Conservation (phyloP, 2,888 invertebrate genomes). For the Fabriciana adippe region DNA sequence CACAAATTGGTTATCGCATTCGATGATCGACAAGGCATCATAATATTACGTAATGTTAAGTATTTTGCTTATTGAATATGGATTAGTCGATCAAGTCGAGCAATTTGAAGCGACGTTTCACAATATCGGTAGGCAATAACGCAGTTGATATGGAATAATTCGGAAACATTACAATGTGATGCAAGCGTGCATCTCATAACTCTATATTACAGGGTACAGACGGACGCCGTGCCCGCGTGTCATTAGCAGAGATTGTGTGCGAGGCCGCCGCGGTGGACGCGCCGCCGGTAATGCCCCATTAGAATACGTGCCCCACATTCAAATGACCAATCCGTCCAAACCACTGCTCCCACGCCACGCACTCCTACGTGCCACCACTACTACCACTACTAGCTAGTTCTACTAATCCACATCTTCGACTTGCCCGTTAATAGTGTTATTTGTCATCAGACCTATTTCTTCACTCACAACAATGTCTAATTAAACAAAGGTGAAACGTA, state of each 20-base stretch:
- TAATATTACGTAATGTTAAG: constrained; percentile 16
- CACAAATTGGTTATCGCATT: not conserved
- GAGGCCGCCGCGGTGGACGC: constrained; percentile 32
- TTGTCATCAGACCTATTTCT: too few species aligned
- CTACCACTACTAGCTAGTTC: constrained; percentile 10
- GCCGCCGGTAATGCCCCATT: constrained; percentile 41
- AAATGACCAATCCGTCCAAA: constrained; percentile 38
- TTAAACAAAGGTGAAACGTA: too few species aligned
- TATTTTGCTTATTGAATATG: constrained; percentile 35
- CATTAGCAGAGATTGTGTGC: constrained; percentile 44
- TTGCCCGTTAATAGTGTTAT: not conserved
- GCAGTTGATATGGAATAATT: constrained; percentile 31
- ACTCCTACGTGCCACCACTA: constrained; percentile 20
- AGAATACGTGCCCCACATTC: constrained; percentile 46
- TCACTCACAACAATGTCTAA: too few species aligned
- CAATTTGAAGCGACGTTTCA: constrained; percentile 26
- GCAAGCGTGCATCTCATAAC: constrained; percentile 42
- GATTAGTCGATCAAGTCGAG: constrained; percentile 26
- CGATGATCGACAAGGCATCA: not conserved
- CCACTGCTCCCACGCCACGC: constrained; percentile 40
- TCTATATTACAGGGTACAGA: constrained; percentile 41
- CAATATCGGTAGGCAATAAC: constrained; percentile 17
- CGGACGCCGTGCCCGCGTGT: constrained; percentile 36
- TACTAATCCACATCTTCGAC: not conserved
- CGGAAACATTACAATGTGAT: constrained; percentile 31